phyloP scores from a whole-genome alignment of 2,797 vertebrate genomes.

The Melanotaenia nigrans region DNA sequence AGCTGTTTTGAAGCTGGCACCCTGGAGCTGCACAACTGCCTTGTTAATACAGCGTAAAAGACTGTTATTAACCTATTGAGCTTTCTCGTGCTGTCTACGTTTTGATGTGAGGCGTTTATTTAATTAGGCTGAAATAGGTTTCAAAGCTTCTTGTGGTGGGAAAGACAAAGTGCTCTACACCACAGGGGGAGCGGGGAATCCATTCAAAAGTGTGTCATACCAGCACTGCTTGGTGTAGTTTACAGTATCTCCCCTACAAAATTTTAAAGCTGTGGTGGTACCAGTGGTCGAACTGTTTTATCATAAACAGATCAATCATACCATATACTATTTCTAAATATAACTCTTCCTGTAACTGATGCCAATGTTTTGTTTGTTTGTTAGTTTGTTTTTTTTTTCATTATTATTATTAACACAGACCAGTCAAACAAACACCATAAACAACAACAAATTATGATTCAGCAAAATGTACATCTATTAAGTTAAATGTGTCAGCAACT shows the following conservation, averaged over 20 bases:
- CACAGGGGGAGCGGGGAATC: not conserved
- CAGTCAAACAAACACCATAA: too few species aligned
- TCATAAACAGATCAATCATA: too few species aligned
- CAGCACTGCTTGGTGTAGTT: not conserved
- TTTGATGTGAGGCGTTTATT: conserved; percentile 32
- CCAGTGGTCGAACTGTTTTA: too few species aligned
- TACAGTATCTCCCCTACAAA: not conserved
- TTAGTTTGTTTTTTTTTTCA: too few species aligned
- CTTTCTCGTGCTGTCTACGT: conserved; percentile 7
- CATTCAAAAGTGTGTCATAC: not conserved
- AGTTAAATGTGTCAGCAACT: too few species aligned
- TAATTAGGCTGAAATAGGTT: conserved; percentile 33
- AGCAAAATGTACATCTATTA: too few species aligned
- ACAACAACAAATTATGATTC: too few species aligned
- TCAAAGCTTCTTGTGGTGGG: conserved; percentile 21
- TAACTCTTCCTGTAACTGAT: too few species aligned
- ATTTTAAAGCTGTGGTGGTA: too few species aligned
- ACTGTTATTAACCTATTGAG: conserved; percentile 39
- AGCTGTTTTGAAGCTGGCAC: conserved; percentile 8
- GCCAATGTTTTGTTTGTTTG: too few species aligned
- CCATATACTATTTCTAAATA: too few species aligned
- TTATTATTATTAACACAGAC: too few species aligned
- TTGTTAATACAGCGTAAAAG: conserved; percentile 30
- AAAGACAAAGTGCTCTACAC: conserved; percentile 1
- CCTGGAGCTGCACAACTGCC: conserved; percentile 23